These are phyloP conservation scores for Halictus quadricinctus DNA, from an alignment of 2,888 invertebrate species.

Conservation along the genomic window DNA sequence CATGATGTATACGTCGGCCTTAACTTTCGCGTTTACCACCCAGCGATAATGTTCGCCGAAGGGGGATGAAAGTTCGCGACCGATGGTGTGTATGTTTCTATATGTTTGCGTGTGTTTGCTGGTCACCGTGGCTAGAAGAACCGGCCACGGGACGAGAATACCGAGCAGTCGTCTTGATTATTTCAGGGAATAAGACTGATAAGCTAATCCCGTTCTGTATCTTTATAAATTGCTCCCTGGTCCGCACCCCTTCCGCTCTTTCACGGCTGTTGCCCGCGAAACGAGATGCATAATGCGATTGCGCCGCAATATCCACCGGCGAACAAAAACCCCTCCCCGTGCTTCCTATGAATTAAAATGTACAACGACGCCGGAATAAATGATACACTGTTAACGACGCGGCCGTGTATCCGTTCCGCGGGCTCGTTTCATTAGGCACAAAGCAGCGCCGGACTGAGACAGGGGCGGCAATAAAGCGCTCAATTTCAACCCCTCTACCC, in stretches of 20 bases:
- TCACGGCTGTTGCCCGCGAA: conserved; percentile 23
- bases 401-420: conserved; percentile 20
- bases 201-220: conserved; percentile 55
- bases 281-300: conserved; percentile 56
- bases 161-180: conserved; percentile 50
- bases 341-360: conserved; percentile 47
- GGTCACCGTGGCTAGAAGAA: background rate
- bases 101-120: background rate
- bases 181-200: conserved; percentile 54
- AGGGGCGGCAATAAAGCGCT: background rate
- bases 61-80: conserved; percentile 23
- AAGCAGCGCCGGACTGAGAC: conserved; percentile 25
- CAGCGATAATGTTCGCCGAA: conserved; percentile 28
- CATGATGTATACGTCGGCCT: conserved; percentile 40
- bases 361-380: conserved; percentile 44
- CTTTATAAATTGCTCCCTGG: conserved; percentile 39
- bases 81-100: background rate
- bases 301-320: conserved; percentile 40
- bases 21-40: conserved; percentile 42
- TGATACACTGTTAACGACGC: conserved; percentile 50
- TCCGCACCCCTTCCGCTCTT: background rate
- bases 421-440: conserved; percentile 51
- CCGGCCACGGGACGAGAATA: conserved; percentile 34
- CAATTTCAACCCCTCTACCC: background rate
- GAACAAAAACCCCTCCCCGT: conserved; percentile 32